A percentile compares a stretch with the other conserved stretches of the same genome.
These are phyloP conservation scores for Alligator mississippiensis DNA, from an alignment of 2,113 vertebrate genomes.

Conservation along the genomic window DNA sequence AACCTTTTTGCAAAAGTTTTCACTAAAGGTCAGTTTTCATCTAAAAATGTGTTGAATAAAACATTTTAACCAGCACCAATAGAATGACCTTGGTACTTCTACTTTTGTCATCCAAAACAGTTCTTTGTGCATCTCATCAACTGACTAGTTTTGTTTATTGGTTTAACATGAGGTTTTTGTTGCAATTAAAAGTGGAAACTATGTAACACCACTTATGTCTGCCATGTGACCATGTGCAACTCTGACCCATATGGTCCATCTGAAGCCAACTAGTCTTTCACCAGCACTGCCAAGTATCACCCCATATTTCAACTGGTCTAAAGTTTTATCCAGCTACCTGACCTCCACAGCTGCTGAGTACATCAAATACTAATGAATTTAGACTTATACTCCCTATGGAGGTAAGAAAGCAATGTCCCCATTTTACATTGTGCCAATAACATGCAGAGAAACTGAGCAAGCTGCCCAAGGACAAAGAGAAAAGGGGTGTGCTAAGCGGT, in stretches of 20 bases:
- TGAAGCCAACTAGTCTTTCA: constrained; percentile 45
- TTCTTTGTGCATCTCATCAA: constrained; percentile 26
- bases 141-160: not conserved
- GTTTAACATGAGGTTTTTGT: constrained; percentile 11
- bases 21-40: not conserved
- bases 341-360: constrained; percentile 61
- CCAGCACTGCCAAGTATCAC: constrained; percentile 17
- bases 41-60: not conserved
- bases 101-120: not conserved
- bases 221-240: constrained; percentile 48
- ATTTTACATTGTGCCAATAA: not conserved
- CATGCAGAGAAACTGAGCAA: not conserved
- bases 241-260: not conserved
- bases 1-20: not conserved
- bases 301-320: constrained; percentile 40
- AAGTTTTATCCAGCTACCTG: constrained; percentile 55
- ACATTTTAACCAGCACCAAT: not conserved
- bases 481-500: no score
- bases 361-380: not conserved
- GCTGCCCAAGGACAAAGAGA: not conserved
- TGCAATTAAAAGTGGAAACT: constrained; percentile 1
- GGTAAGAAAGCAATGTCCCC: constrained; percentile 7
- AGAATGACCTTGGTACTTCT: not conserved
- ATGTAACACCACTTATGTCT: constrained; percentile 37
- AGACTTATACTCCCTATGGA: fast-evolving